These are phyloP conservation scores for Erynnis tages DNA, from an alignment of 2,888 invertebrate genomes.

Conservation along the genomic window DNA sequence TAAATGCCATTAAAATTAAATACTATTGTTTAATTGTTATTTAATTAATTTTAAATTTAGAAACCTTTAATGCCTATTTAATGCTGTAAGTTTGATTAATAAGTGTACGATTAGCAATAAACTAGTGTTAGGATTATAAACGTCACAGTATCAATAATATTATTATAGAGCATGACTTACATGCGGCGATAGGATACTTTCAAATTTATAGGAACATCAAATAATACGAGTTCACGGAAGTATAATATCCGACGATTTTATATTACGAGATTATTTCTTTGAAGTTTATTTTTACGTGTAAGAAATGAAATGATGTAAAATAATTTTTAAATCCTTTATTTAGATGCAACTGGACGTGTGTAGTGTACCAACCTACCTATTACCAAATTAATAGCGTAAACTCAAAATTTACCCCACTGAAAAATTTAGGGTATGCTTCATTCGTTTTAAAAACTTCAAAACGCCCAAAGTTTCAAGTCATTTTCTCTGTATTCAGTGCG, in stretches of 20 bases:
- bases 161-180: conserved; percentile 2
- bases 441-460: not conserved
- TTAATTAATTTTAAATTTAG: too few species aligned
- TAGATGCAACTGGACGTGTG: too few species aligned
- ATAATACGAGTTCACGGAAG: conserved; percentile 4
- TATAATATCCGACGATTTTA: conserved; percentile 8
- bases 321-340: not conserved
- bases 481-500: not conserved
- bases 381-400: too few species aligned
- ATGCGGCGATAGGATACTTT: conserved; percentile 2
- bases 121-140: not conserved
- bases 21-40: too few species aligned
- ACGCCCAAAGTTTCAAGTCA: not conserved
- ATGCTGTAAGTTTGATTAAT: too few species aligned
- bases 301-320: not conserved
- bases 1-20: too few species aligned
- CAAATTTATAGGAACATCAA: conserved; percentile 12
- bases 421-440: too few species aligned
- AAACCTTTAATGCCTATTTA: not conserved
- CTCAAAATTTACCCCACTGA: too few species aligned
- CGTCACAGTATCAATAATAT: conserved; percentile 3
- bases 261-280: not conserved
- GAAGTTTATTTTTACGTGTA: not conserved
- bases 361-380: too few species aligned
- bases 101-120: not conserved